phyloP scores from a whole-genome alignment of 2,113 vertebrate species.

The Danio rerio region GRCz12tu NC_133188.1:27301001-27301500 shows the following conservation, averaged over 20 bases:
- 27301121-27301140: conserved; percentile 12
- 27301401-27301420: neutral
- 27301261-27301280: neutral
- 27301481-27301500: too few relatives aligned
- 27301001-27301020: conserved; percentile 36
- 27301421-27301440: neutral
- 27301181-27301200: conserved; percentile 7
- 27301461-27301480: too few relatives aligned
- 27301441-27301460: too few relatives aligned
- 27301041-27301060: neutral
- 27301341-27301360: too few relatives aligned
- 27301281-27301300: conserved; percentile 18
- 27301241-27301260: conserved; percentile 1
- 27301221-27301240: conserved; percentile 12
- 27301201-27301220: conserved; percentile 17
- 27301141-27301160: conserved; percentile 8
- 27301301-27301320: neutral
- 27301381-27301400: neutral
- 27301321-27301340: conserved; percentile 6
- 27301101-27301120: conserved; percentile 19
- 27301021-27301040: conserved; percentile 46
- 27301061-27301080: conserved; percentile 25
- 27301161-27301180: conserved; percentile 34
- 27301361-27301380: conserved; percentile 2
- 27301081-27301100: conserved; percentile 17